Percentiles rank a stretch among this genome's conserved stretches.
phyloP scores from a whole-genome alignment of 2,888 invertebrate species.

The Proisotoma minuta region DNA sequence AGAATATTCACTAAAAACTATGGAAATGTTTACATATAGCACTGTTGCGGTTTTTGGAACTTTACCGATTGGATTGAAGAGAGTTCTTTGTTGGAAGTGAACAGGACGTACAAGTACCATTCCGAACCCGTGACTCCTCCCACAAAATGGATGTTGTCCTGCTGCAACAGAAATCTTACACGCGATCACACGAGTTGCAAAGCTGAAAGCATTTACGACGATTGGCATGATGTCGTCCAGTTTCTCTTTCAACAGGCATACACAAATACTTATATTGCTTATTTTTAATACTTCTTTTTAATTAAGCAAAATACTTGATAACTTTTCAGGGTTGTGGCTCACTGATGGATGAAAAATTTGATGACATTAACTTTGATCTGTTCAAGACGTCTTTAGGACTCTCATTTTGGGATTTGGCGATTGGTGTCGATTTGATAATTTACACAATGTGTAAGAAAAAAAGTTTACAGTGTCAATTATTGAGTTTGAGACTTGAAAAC shows the following conservation, averaged over 20 bases:
- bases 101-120: constrained; percentile 29
- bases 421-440: constrained; percentile 23
- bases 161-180: constrained; percentile 35
- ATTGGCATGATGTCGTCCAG: constrained; percentile 30
- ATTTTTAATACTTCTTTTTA: neutral
- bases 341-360: constrained; percentile 27
- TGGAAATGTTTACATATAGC: constrained; percentile 8
- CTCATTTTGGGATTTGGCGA: constrained; percentile 27
- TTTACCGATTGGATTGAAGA: constrained; percentile 34
- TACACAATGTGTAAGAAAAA: constrained; percentile 32
- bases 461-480: too few species aligned
- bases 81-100: constrained; percentile 23
- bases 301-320: neutral
- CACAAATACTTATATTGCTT: neutral
- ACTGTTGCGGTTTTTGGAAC: constrained; percentile 37
- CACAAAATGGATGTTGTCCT: constrained; percentile 27
- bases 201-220: constrained; percentile 35
- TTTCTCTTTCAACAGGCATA: constrained; percentile 26
- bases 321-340: constrained; percentile 28
- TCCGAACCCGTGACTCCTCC: constrained; percentile 36
- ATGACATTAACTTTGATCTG: constrained; percentile 26
- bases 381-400: constrained; percentile 32
- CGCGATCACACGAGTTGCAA: constrained; percentile 34
- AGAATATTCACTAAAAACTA: neutral
- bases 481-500: too few species aligned